Base-by-base conservation (phyloP, 2,888 invertebrate species). In the Eristalis arbustorum region DNA sequence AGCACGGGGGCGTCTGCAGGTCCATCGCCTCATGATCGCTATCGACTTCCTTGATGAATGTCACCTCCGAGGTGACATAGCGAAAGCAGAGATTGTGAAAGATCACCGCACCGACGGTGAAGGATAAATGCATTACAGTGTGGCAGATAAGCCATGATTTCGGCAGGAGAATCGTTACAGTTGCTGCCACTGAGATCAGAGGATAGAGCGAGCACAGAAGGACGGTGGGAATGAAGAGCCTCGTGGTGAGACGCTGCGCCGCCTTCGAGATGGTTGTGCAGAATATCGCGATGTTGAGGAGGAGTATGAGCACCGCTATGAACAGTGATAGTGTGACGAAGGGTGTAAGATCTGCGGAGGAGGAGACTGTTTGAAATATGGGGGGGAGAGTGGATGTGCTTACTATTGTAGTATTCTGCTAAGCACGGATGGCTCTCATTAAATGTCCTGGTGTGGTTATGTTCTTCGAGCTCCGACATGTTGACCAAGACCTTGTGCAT, bases 1-100 rank as follows among this genome's bases (percentile, higher is more conserved):
- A 93, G 66, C 91, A 91, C 25, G 90, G 91, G 34, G 91, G 91
- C 0, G 93, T 93, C 10, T 91, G 91, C 0, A 92, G 89, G 59
- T 89, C 90, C 31, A 92, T 76, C 3, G 89, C 79, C 84, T 92
- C 91, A 59, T 92, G 90, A 90, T 92, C 91, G 59, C 91, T 89
- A 90, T 92, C 91, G 74, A 91, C 89, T 88, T 91, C 91, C 91
- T 93, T 93, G 78, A 93, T 89, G 90, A 91, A 93, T 84, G 91
- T 93, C 89, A 89, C 89, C 80, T 91, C 91, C 1, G 91, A 91
- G 77, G 90, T 91, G 87, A 91, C 89, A 90, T 93, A 93, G 80
- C 90, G 91, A 78, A 92, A 92, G 89, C 93, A 92, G 66, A 92
- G 88, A 2, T 89, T 89, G 10, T 91, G 91, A 80, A 91, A 92